These are phyloP conservation scores for Willowsia nigromaculata DNA, from an alignment of 2,888 invertebrate genomes.

Conservation along the genomic window DNA sequence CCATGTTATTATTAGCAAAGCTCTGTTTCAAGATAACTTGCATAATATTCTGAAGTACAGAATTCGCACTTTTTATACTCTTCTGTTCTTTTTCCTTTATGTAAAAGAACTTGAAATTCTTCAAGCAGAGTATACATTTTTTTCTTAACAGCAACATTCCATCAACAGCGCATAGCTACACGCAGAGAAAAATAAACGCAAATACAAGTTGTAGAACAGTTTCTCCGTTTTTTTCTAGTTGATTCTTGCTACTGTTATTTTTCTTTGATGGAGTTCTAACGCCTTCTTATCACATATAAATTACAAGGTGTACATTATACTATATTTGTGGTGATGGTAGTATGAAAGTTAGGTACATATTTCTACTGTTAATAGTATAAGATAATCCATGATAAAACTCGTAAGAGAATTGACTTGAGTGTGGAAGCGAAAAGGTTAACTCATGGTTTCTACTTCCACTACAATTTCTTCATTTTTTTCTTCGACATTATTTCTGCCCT, in stretches of 20 bases:
- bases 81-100: background rate
- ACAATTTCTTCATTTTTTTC: background rate
- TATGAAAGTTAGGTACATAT: background rate
- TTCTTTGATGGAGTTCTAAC: background rate
- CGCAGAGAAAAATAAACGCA: too few relatives aligned
- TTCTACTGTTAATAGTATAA: background rate
- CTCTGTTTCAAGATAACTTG: background rate
- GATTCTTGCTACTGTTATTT: background rate
- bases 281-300: conserved; percentile 19
- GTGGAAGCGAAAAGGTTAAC: conserved; percentile 16
- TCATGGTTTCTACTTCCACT: conserved; percentile 13
- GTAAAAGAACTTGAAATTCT: too few relatives aligned
- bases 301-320: background rate
- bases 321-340: background rate
- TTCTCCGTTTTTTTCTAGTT: background rate
- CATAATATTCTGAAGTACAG: background rate
- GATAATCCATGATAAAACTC: background rate
- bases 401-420: background rate
- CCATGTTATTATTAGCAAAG: background rate
- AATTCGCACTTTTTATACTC: conserved; percentile 6
- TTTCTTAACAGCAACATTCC: background rate
- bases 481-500: conserved; percentile 53
- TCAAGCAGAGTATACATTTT: too few relatives aligned
- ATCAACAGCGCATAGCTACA: too few relatives aligned
- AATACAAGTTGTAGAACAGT: background rate